Evolutionary conservation across 2,797 vertebrate species (phyloP).

Genomic region (Buceros bicornis): DNA sequence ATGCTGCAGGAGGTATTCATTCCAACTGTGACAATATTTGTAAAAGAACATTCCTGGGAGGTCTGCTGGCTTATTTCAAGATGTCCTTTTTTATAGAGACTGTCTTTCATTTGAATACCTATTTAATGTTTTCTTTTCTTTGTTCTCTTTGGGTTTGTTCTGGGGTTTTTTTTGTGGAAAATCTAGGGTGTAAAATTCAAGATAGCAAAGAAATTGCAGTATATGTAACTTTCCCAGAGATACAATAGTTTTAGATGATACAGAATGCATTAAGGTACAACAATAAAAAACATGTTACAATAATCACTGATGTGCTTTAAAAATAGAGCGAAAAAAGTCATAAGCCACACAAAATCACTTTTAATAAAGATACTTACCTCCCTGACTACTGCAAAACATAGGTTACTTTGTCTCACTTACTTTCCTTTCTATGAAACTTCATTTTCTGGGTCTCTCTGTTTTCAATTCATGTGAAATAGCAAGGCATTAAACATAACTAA

Average conservation of each 20-base stretch:
- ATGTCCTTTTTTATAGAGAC: background rate
- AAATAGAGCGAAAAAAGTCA: background rate
- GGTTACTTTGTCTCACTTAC: background rate
- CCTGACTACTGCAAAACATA: background rate
- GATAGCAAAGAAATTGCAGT: background rate
- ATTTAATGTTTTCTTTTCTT: background rate
- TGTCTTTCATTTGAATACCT: background rate
- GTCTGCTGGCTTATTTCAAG: slow-evolving; percentile 62
- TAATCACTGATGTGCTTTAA: background rate
- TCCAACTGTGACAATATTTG: slow-evolving; percentile 43
- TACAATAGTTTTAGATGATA: background rate
- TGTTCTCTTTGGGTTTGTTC: accelerated
- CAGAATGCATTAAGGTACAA: background rate
- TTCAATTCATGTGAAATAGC: background rate
- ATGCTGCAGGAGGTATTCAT: slow-evolving; percentile 9
- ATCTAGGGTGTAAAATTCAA: background rate
- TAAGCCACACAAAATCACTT: background rate
- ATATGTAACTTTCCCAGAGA: background rate
- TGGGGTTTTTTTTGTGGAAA: background rate
- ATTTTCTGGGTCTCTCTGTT: background rate
- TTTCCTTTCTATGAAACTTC: background rate
- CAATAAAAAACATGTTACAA: background rate
- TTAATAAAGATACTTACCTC: background rate
- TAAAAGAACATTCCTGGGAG: slow-evolving; percentile 52
- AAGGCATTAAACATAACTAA: background rate